A percentile compares a stretch with the other conserved stretches of the same genome.
These are phyloP conservation scores for Aleiodes alternator DNA, from an alignment of 2,888 invertebrate species.

Conservation along the genomic window DNA sequence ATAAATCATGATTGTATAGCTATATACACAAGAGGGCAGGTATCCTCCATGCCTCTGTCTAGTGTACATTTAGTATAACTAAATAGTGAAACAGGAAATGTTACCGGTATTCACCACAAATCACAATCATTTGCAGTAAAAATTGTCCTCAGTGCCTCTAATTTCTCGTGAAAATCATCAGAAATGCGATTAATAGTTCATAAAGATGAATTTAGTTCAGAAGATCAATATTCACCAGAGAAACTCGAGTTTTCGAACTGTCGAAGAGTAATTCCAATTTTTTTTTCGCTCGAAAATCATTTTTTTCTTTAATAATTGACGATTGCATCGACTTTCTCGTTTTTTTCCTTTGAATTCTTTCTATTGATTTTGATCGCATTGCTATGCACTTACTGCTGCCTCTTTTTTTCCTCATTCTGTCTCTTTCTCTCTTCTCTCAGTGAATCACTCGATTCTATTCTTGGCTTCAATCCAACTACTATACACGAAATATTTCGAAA, in stretches of 20 bases:
- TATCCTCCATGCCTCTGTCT: not conserved
- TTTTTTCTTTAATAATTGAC: not conserved
- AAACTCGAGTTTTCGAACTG: too few relatives aligned
- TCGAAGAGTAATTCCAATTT: not conserved
- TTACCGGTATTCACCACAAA: not conserved
- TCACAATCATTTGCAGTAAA: too few relatives aligned
- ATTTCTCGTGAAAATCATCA: not conserved
- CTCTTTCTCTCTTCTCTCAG: not conserved
- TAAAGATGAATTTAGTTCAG: slow-evolving; percentile 8
- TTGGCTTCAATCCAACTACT: slow-evolving; percentile 35
- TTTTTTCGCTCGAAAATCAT: not conserved
- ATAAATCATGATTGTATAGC: slow-evolving; percentile 62
- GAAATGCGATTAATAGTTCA: slow-evolving; percentile 8
- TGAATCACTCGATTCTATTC: slow-evolving; percentile 31
- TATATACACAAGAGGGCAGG: slow-evolving; percentile 48
- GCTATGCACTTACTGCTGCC: slow-evolving; percentile 27
- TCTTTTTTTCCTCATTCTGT: not conserved
- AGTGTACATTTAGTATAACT: not conserved
- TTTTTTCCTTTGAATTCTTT: slow-evolving; percentile 20
- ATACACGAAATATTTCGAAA: slow-evolving; percentile 30
- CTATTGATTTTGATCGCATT: slow-evolving; percentile 14
- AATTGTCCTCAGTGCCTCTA: too few relatives aligned
- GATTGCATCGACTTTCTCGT: not conserved
- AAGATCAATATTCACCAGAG: slow-evolving; percentile 20
- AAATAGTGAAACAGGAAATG: slow-evolving; percentile 6